These are phyloP conservation scores for Acyrthosiphon pisum DNA, from an alignment of 1,140 invertebrate genomes.

Conservation along the genomic window DNA sequence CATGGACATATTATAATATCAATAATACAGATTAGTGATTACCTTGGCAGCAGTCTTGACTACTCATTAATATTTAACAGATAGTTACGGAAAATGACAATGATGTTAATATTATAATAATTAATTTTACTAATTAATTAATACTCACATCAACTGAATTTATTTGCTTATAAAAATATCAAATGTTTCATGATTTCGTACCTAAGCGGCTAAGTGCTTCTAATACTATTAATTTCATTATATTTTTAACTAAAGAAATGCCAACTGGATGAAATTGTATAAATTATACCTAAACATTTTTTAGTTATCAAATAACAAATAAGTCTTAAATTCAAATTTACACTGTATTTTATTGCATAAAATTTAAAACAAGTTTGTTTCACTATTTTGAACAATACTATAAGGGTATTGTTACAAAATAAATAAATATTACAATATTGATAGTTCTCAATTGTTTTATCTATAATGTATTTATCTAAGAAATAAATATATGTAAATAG, in stretches of 20 bases:
- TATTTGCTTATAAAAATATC: neutral
- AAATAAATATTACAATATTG: slow-evolving; percentile 54
- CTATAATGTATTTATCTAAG: slow-evolving; percentile 37
- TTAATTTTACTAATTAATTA: neutral
- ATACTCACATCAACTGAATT: neutral
- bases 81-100: neutral
- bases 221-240: neutral
- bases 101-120: neutral
- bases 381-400: slow-evolving; percentile 39
- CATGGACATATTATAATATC: neutral
- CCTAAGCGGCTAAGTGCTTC: neutral
- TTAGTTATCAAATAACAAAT: neutral
- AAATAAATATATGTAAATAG: slow-evolving; percentile 50
- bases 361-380: slow-evolving; percentile 39
- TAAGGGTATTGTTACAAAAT: slow-evolving; percentile 24
- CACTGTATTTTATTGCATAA: slow-evolving; percentile 51
- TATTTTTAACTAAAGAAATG: neutral
- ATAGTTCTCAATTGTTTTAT: slow-evolving; percentile 41
- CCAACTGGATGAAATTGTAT: neutral
- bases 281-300: neutral
- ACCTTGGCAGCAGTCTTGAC: neutral
- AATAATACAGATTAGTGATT: neutral
- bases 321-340: neutral
- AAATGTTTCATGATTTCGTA: neutral
- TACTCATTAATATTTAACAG: neutral